Conservation (phyloP, 2,888 invertebrate genomes). For the Eristalis arbustorum region DNA sequence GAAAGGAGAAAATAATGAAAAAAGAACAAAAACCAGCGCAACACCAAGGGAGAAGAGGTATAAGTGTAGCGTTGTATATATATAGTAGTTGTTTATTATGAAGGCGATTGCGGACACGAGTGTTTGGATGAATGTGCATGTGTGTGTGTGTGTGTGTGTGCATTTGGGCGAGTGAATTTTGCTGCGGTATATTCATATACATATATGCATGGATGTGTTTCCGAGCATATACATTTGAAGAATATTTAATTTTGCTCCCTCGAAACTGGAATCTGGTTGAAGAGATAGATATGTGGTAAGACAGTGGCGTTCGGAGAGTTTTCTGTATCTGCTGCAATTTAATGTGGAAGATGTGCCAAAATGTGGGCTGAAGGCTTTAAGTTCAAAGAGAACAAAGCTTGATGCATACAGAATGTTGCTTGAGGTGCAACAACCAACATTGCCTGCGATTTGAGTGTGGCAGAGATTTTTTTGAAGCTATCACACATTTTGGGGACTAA, state of each 20-base stretch:
- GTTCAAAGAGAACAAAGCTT: too few species aligned
- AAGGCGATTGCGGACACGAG: constrained; percentile 57
- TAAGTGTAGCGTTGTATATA: constrained; percentile 45
- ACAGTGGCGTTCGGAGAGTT: constrained; percentile 57
- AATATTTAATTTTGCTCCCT: constrained; percentile 69
- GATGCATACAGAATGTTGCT: not conserved
- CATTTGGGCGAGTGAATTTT: constrained; percentile 13
- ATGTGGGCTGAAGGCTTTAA: too few species aligned
- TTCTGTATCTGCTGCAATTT: not conserved
- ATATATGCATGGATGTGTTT: not conserved
- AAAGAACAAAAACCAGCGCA: constrained; percentile 58
- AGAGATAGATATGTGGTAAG: constrained; percentile 61
- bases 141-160: constrained; percentile 3
- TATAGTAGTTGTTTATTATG: constrained; percentile 64
- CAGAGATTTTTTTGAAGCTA: too few species aligned
- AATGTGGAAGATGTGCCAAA: too few species aligned
- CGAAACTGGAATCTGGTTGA: constrained; percentile 64
- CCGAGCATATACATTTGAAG: constrained; percentile 52
- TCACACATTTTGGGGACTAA: too few species aligned
- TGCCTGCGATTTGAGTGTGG: too few species aligned
- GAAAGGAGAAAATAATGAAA: constrained; percentile 43
- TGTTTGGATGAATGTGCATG: constrained; percentile 3
- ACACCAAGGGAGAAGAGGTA: constrained; percentile 37
- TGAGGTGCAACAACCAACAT: too few species aligned
- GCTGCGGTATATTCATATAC: constrained; percentile 21